Evolutionary conservation across 2,888 invertebrate genomes (phyloP).

Genomic region (Kuschelorhynchus macadamiae): DNA sequence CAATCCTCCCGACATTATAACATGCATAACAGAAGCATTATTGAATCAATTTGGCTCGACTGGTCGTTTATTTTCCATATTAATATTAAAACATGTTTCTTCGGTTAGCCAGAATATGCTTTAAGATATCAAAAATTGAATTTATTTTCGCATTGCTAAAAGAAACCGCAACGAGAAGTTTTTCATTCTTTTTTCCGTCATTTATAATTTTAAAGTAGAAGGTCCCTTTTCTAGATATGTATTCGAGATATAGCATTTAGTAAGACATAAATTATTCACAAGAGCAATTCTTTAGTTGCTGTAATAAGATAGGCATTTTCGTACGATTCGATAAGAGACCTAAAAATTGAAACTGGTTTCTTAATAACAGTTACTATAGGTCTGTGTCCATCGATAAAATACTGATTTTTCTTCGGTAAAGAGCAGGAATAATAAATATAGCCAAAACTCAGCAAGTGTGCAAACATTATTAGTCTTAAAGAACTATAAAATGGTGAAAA

Average conservation of each 20-base stretch:
- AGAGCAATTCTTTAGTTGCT: too few relatives aligned
- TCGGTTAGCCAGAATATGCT: slow-evolving; percentile 7
- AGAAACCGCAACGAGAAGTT: slow-evolving; percentile 1
- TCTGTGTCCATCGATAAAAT: too few relatives aligned
- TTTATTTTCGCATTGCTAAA: slow-evolving; percentile 1
- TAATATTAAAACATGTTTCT: slow-evolving; percentile 18
- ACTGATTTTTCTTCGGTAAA: too few relatives aligned
- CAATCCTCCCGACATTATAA: background rate
- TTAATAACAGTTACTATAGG: too few relatives aligned
- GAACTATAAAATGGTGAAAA: too few relatives aligned
- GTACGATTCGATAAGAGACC: too few relatives aligned
- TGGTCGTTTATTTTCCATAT: slow-evolving; percentile 18
- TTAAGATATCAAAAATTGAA: slow-evolving; percentile 10
- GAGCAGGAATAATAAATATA: too few relatives aligned
- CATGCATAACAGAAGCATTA: slow-evolving; percentile 10
- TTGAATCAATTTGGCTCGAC: slow-evolving; percentile 13
- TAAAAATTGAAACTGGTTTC: too few relatives aligned
- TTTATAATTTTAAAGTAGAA: background rate
- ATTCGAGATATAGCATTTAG: background rate
- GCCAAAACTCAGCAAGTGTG: too few relatives aligned
- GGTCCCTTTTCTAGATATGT: background rate
- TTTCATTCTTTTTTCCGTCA: background rate
- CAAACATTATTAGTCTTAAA: too few relatives aligned
- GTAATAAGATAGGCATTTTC: too few relatives aligned
- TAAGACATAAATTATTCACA: background rate